Evolutionary conservation across 92 coral and sea anemone genomes (phyloP).

Genomic region (Palythoa heliodiscus): DNA sequence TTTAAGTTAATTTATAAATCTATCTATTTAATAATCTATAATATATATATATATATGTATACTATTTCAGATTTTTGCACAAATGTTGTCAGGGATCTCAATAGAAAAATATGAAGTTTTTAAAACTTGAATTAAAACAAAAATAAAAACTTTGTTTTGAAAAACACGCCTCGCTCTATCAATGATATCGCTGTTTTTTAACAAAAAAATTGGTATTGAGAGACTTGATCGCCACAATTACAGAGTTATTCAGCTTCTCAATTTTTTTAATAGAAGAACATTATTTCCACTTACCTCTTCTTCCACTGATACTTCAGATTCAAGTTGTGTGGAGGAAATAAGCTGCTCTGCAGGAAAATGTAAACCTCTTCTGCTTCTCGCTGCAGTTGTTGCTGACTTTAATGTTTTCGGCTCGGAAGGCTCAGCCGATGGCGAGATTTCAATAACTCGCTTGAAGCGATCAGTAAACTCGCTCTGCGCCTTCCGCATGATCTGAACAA

Average conservation of each 20-base stretch:
- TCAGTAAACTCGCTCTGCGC: slow-evolving; percentile 43
- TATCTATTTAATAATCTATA: neutral
- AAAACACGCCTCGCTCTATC: neutral
- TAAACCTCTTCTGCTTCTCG: neutral
- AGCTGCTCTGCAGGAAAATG: neutral
- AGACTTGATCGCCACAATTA: neutral
- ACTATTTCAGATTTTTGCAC: too few species aligned
- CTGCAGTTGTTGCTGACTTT: slow-evolving; percentile 14
- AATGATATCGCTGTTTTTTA: neutral
- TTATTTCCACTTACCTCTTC: neutral
- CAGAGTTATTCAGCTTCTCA: neutral
- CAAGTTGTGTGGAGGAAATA: neutral
- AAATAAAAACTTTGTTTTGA: neutral
- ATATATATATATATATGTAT: too few species aligned
- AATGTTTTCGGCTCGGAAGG: slow-evolving; percentile 2
- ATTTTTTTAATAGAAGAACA: neutral
- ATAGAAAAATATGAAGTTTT: neutral
- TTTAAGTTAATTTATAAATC: neutral
- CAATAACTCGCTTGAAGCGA: slow-evolving; percentile 42
- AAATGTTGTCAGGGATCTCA: too few species aligned
- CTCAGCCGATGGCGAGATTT: slow-evolving; percentile 46
- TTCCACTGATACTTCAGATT: neutral
- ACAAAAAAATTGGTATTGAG: neutral
- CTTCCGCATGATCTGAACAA: slow-evolving; percentile 34
- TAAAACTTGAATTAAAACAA: neutral